These are phyloP conservation scores for Bothrops jararaca DNA, from an alignment of 2,113 vertebrate genomes.

Conservation along the genomic window DNA sequence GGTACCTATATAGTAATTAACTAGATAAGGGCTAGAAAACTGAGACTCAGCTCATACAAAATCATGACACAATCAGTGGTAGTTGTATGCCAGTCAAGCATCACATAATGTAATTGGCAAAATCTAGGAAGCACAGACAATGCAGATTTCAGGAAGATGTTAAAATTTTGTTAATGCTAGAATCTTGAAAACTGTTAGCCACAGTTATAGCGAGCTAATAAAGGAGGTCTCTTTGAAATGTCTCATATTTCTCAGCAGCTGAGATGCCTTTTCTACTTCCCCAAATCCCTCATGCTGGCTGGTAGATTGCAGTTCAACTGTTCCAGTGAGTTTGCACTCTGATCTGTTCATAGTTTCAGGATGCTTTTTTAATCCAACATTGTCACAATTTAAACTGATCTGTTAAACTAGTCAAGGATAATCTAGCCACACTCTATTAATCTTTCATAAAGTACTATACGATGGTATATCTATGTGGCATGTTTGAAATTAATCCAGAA, in stretches of 20 bases:
- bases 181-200: not conserved
- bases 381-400: not conserved
- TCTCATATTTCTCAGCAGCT: not conserved
- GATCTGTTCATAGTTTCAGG: not conserved
- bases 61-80: not conserved
- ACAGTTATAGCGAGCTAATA: not conserved
- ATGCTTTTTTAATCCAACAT: not conserved
- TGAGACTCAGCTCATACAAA: not conserved
- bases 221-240: not conserved
- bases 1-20: not conserved
- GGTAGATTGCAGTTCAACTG: not conserved
- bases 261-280: not conserved
- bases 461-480: not conserved
- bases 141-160: not conserved
- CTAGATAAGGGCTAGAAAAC: not conserved
- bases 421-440: not conserved
- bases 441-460: not conserved
- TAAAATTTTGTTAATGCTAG: not conserved
- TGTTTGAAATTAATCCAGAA: not conserved
- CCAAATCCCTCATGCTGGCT: not conserved
- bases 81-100: not conserved
- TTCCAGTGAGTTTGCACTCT: not conserved
- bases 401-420: not conserved
- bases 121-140: not conserved
- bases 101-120: not conserved